Conservation (phyloP, 2,113 vertebrate species). For the Nansenia antarctica region DNA sequence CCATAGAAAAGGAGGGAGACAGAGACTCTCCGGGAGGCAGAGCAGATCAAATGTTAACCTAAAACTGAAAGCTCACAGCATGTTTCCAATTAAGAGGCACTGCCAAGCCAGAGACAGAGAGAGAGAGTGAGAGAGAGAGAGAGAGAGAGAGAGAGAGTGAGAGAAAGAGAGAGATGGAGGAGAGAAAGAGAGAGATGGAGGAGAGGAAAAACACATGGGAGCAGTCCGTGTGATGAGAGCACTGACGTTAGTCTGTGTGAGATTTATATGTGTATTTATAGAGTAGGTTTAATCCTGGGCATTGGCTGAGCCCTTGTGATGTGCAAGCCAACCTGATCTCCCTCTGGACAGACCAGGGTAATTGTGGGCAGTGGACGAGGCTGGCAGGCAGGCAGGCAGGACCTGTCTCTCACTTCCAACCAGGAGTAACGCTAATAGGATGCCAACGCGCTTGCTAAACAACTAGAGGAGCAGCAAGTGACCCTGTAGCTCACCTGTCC, state of each 20-base stretch:
- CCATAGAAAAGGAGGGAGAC: no score
- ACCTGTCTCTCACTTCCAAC: no score
- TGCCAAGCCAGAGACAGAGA: background rate
- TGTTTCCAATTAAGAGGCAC: constrained; percentile 28
- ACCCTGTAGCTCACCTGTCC: no score
- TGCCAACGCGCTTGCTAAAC: no score
- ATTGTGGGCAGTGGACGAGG: constrained; percentile 5
- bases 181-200: no score
- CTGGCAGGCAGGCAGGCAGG: background rate
- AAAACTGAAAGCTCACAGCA: constrained; percentile 30
- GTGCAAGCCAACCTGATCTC: constrained; percentile 12
- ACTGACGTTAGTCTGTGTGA: constrained; percentile 32
- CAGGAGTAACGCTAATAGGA: no score
- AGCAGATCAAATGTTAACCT: constrained; percentile 25
- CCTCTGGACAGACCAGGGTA: background rate
- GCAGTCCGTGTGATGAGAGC: background rate
- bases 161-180: no score
- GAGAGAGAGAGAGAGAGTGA: no score
- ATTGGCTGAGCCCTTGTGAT: constrained; percentile 17
- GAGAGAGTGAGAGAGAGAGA: no score
- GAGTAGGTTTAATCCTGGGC: constrained; percentile 36
- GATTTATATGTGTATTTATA: constrained; percentile 48
- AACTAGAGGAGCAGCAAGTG: no score
- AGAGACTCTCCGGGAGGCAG: background rate
- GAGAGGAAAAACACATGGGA: no score